phyloP scores from a whole-genome alignment of 2,113 vertebrate species.

The Heteronetta atricapilla region DNA sequence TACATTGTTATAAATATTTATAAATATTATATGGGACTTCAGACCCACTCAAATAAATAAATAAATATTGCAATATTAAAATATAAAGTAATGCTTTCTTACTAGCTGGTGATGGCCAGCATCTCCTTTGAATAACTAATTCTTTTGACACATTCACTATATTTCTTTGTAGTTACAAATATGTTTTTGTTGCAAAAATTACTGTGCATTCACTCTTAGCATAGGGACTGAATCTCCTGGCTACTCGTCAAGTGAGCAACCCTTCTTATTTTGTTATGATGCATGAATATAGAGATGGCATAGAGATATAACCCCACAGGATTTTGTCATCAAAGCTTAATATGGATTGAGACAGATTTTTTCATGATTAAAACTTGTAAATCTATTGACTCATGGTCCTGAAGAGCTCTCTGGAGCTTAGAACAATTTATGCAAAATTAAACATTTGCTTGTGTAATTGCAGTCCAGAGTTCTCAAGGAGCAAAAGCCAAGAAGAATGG shows the following conservation, averaged over 20 bases:
- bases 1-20: constrained; percentile 86
- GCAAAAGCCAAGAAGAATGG: not conserved
- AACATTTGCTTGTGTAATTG: not conserved
- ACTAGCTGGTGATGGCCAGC: constrained; percentile 71
- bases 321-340: not conserved
- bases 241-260: not conserved
- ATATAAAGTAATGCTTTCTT: constrained; percentile 1
- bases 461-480: not conserved
- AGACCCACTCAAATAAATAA: constrained; percentile 91
- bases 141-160: not conserved
- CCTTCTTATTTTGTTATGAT: not conserved
- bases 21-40: constrained; percentile 83
- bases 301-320: not conserved
- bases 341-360: not conserved
- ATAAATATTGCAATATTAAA: constrained; percentile 84
- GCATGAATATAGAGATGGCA: not conserved
- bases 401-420: not conserved
- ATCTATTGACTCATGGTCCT: not conserved
- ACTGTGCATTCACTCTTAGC: not conserved
- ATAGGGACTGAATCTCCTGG: not conserved
- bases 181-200: not conserved
- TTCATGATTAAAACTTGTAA: not conserved
- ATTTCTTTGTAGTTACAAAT: not conserved
- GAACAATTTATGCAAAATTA: not conserved
- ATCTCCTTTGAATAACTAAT: constrained; percentile 46